phyloP scores from a whole-genome alignment of 2,113 vertebrate genomes.

The Zingel zingel region DNA sequence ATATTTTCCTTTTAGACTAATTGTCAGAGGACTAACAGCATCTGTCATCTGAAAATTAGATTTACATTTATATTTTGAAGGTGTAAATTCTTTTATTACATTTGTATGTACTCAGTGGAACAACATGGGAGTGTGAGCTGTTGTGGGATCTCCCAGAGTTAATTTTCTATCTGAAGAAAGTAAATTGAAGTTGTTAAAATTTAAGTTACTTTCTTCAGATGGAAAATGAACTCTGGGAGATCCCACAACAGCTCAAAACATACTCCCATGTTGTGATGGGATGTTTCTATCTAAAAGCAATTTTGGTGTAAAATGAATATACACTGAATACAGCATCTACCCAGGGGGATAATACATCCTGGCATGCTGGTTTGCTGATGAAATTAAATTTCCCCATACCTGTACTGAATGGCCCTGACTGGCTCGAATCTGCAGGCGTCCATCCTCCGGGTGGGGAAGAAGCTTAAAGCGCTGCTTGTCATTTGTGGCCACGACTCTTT shows the following conservation, averaged over 20 bases:
- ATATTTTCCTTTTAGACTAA: background rate
- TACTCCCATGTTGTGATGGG: too few relatives aligned
- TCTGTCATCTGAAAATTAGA: background rate
- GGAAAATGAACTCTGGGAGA: too few relatives aligned
- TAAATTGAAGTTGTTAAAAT: background rate
- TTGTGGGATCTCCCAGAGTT: background rate
- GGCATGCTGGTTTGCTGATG: background rate
- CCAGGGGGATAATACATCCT: background rate
- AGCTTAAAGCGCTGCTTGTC: conserved; percentile 90
- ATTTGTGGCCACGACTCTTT: conserved; percentile 85
- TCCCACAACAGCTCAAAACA: too few relatives aligned
- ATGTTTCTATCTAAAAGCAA: background rate
- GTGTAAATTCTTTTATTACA: conserved; percentile 12
- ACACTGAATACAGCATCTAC: background rate
- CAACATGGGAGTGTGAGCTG: background rate
- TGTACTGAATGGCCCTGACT: conserved; percentile 92
- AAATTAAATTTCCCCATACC: conserved; percentile 70
- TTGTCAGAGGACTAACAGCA: conserved; percentile 7
- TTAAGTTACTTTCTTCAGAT: background rate
- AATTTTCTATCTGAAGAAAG: conserved; percentile 3
- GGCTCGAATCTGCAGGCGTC: conserved; percentile 87
- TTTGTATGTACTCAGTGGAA: background rate
- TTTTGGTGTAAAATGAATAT: background rate
- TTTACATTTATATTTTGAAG: background rate
- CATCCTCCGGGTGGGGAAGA: conserved; percentile 71